These are phyloP conservation scores for Patella depressa DNA, from an alignment of 2,888 invertebrate species.

Conservation along the genomic window DNA sequence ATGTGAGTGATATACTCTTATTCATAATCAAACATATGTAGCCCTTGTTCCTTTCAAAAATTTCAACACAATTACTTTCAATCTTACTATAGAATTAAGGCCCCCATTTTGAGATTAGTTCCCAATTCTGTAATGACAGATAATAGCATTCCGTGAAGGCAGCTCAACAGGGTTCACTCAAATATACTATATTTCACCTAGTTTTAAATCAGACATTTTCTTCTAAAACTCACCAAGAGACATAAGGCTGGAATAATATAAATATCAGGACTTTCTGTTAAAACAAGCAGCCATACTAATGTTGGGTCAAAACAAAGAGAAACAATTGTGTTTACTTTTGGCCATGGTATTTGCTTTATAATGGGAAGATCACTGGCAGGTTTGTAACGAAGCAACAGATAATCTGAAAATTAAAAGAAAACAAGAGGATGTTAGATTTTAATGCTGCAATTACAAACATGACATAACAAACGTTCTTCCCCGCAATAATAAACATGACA, in stretches of 20 bases:
- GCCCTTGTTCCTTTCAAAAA: too few relatives aligned
- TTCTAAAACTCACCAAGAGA: conserved; percentile 70
- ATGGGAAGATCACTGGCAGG: conserved; percentile 47
- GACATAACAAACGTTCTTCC: too few relatives aligned
- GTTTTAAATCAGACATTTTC: neutral
- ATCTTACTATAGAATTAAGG: too few relatives aligned
- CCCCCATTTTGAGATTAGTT: too few relatives aligned
- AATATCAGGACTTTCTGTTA: conserved; percentile 75
- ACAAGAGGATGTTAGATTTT: too few relatives aligned
- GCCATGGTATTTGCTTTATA: conserved; percentile 61
- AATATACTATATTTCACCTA: neutral
- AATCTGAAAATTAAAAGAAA: conserved; percentile 44
- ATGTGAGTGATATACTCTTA: too few relatives aligned
- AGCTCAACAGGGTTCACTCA: too few relatives aligned
- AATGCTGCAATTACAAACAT: too few relatives aligned
- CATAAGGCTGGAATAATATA: conserved; percentile 78
- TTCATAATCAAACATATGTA: too few relatives aligned
- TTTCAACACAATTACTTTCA: too few relatives aligned
- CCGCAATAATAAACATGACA: too few relatives aligned
- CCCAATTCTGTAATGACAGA: too few relatives aligned
- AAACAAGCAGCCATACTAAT: conserved; percentile 82
- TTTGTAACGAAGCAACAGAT: conserved; percentile 54
- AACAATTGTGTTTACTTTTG: conserved; percentile 57
- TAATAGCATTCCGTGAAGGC: neutral
- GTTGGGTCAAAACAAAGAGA: conserved; percentile 85